These are phyloP conservation scores for Triplophysa dalaica DNA, from an alignment of 2,113 vertebrate genomes.

Conservation along the genomic window DNA sequence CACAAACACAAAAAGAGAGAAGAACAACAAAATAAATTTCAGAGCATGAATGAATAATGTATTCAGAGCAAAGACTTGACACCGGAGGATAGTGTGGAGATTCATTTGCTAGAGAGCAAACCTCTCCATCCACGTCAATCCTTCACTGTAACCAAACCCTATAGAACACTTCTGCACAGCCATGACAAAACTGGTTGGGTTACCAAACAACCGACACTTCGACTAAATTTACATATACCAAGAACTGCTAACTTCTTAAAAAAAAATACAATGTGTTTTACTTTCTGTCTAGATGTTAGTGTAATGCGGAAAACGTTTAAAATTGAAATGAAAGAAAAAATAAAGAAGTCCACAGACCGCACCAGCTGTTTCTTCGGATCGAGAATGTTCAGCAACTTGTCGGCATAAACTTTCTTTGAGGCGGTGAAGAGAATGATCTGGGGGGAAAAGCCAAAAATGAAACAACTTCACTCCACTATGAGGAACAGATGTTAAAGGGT, in stretches of 20 bases:
- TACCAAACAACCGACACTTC: slow-evolving; percentile 19
- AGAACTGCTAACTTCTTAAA: not conserved
- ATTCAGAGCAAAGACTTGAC: slow-evolving; percentile 60
- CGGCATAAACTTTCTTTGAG: slow-evolving; percentile 99
- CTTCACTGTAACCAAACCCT: slow-evolving; percentile 26
- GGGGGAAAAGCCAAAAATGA: not conserved
- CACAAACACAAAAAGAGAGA: slow-evolving; percentile 8
- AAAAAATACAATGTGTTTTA: not conserved
- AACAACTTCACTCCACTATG: not conserved
- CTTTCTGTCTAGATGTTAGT: not conserved
- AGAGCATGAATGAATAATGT: slow-evolving; percentile 62
- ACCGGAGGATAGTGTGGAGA: slow-evolving; percentile 46
- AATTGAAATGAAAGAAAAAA: not conserved
- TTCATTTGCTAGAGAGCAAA: slow-evolving; percentile 10
- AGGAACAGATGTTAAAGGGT: slow-evolving; percentile 1
- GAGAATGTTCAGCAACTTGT: slow-evolving; percentile 98
- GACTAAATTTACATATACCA: not conserved
- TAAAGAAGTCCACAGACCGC: slow-evolving; percentile 75
- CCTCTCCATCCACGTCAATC: not conserved
- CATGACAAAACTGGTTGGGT: slow-evolving; percentile 15
- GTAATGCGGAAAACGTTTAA: not conserved
- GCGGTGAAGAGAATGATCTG: slow-evolving; percentile 99
- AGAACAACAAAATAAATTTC: slow-evolving; percentile 47
- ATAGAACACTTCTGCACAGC: slow-evolving; percentile 21
- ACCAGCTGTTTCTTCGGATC: slow-evolving; percentile 98